Evolutionary conservation across 2,113 vertebrate species (phyloP).

Genomic region (Arvicanthis niloticus): DNA sequence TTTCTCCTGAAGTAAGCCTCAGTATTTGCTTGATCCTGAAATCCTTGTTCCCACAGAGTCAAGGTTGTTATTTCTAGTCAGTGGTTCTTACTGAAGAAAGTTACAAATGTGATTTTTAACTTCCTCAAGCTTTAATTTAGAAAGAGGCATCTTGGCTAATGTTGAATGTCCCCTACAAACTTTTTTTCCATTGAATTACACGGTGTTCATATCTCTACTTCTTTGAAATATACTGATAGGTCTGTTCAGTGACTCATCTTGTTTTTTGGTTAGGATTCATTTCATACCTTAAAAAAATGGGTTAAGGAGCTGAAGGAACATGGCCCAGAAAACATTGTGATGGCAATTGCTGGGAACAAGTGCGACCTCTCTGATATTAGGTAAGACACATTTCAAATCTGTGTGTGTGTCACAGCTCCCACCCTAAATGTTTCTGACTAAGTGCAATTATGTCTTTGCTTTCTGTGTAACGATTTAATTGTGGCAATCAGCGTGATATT

Average conservation of each 20-base stretch:
- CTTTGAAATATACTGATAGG: neutral
- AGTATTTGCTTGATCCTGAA: neutral
- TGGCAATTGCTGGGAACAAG: slow-evolving; percentile 99
- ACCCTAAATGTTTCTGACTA: neutral
- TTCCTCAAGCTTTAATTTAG: slow-evolving; percentile 18
- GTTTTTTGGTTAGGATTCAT: slow-evolving; percentile 93
- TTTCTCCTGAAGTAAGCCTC: neutral
- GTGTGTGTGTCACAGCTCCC: neutral
- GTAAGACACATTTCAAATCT: slow-evolving; percentile 81
- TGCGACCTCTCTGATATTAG: slow-evolving; percentile 98
- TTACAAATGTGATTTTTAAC: neutral
- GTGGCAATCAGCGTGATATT: neutral
- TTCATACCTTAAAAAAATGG: slow-evolving; percentile 99
- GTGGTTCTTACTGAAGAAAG: slow-evolving; percentile 22
- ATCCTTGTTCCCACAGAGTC: neutral
- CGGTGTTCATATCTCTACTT: neutral
- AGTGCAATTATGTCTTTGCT: neutral
- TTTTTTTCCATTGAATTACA: neutral
- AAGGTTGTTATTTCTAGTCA: neutral
- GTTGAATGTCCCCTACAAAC: neutral
- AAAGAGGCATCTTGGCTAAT: neutral
- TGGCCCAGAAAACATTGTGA: slow-evolving; percentile 97
- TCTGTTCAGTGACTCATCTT: slow-evolving; percentile 55
- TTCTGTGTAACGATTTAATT: neutral
- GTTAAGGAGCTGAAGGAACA: slow-evolving; percentile 99